phyloP scores from a whole-genome alignment of 2,888 invertebrate species.

The Cheilosia grossa region DNA sequence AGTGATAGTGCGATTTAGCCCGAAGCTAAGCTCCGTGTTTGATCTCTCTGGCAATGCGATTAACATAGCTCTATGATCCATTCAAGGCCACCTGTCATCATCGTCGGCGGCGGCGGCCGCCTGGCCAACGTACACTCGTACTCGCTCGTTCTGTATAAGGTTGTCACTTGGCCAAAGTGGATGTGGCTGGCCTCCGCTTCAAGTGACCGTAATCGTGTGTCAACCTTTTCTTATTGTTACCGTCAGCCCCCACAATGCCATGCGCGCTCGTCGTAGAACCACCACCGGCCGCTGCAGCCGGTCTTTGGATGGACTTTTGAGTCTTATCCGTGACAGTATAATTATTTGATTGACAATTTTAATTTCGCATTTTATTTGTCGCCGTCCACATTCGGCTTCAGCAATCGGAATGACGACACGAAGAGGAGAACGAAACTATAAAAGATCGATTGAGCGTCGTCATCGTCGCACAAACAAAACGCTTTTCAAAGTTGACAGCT shows the following conservation, averaged over 20 bases:
- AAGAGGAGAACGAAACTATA: slow-evolving; percentile 39
- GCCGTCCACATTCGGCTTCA: neutral
- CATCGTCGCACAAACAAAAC: slow-evolving; percentile 67
- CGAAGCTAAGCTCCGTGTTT: slow-evolving; percentile 64
- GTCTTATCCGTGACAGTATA: slow-evolving; percentile 71
- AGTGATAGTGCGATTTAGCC: slow-evolving; percentile 43
- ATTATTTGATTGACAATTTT: slow-evolving; percentile 75
- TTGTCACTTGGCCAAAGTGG: slow-evolving; percentile 69
- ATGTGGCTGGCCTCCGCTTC: slow-evolving; percentile 57
- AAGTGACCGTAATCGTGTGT: slow-evolving; percentile 72
- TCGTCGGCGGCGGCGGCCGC: slow-evolving; percentile 5
- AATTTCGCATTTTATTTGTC: slow-evolving; percentile 63
- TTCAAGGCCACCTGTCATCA: slow-evolving; percentile 73
- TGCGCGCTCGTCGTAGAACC: slow-evolving; percentile 16
- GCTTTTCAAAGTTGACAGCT: slow-evolving; percentile 68
- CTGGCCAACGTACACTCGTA: neutral
- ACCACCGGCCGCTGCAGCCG: slow-evolving; percentile 49
- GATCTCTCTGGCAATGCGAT: slow-evolving; percentile 65
- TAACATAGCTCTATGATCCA: slow-evolving; percentile 67
- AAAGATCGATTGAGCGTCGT: slow-evolving; percentile 64
- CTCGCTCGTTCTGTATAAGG: slow-evolving; percentile 45
- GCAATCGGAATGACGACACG: neutral
- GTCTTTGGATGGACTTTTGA: slow-evolving; percentile 42
- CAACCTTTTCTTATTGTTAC: slow-evolving; percentile 61
- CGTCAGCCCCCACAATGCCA: slow-evolving; percentile 47